Percentiles rank a stretch among this genome's conserved stretches.
Conservation (phyloP, 1,140 invertebrate genomes). For the Penaeus indicus region DNA sequence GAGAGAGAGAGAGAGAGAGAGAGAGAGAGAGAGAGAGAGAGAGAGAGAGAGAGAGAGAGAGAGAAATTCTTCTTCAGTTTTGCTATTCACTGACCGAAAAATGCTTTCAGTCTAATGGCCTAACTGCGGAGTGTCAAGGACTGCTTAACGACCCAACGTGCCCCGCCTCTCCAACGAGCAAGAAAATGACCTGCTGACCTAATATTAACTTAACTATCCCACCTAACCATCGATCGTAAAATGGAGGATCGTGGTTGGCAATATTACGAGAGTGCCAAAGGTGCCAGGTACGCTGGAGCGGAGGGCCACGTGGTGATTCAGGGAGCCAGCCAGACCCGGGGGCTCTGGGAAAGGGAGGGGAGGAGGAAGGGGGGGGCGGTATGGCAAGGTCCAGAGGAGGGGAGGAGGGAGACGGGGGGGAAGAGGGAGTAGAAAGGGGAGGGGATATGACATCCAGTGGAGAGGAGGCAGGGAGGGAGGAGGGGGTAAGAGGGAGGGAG, state of each 20-base stretch:
- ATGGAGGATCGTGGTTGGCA: no score
- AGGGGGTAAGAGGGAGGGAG: neutral
- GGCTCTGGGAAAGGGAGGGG: neutral
- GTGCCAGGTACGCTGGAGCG: neutral
- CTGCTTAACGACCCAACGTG: no score
- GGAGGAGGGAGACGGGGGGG: neutral
- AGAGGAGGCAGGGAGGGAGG: neutral
- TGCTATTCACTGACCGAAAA: no score
- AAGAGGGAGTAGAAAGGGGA: neutral
- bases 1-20: constrained; percentile 38
- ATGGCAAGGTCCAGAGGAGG: neutral
- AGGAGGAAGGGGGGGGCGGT: neutral
- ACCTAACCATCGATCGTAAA: no score
- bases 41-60: constrained; percentile 35
- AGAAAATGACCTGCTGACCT: no score
- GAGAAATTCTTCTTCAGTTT: neutral
- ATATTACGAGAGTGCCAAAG: neutral
- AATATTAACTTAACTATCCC: no score
- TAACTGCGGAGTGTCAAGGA: no score
- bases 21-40: constrained; percentile 30
- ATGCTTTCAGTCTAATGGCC: no score
- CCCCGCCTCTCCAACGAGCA: no score
- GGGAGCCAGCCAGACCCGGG: neutral
- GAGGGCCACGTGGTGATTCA: neutral
- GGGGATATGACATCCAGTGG: neutral